phyloP scores from a whole-genome alignment of 64 coral and sea anemone genomes.

The Trachythela sp. region DNA sequence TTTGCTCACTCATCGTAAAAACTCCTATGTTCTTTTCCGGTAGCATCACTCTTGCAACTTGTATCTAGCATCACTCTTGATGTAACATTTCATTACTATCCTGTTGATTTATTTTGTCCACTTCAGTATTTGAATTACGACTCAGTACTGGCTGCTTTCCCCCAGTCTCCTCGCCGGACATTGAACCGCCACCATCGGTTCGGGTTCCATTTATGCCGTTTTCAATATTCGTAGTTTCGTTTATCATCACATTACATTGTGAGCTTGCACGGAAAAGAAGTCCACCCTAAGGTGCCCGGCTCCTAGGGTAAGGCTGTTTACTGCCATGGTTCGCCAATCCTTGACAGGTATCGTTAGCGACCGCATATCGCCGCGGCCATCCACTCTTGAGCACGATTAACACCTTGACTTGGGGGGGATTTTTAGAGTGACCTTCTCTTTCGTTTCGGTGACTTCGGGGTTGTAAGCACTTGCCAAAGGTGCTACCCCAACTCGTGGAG shows the following conservation, averaged over 20 bases:
- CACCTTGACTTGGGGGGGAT: no score
- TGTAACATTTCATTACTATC: slow-evolving; percentile 31
- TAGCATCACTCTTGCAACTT: slow-evolving; percentile 36
- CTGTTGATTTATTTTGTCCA: slow-evolving; percentile 53
- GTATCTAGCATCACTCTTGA: slow-evolving; percentile 36
- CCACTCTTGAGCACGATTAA: no score
- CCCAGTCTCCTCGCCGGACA: slow-evolving; percentile 43
- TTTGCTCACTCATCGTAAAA: slow-evolving; percentile 44
- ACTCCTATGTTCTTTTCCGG: slow-evolving; percentile 43
- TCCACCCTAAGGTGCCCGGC: no score
- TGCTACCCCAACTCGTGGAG: no score
- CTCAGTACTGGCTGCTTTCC: slow-evolving; percentile 45
- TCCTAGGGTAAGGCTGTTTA: no score
- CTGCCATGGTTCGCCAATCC: no score
- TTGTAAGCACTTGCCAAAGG: no score
- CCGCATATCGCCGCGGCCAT: no score
- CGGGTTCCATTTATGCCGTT: slow-evolving; percentile 48
- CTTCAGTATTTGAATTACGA: slow-evolving; percentile 38
- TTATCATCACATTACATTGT: slow-evolving; percentile 52
- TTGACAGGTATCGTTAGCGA: no score
- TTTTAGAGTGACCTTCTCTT: no score
- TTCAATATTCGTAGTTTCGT: slow-evolving; percentile 20
- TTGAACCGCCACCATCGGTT: slow-evolving; percentile 28
- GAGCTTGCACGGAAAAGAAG: no score
- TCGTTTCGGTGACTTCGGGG: no score